Base-by-base conservation (phyloP, 2,888 invertebrate genomes). In the Drosophila recens region DNA sequence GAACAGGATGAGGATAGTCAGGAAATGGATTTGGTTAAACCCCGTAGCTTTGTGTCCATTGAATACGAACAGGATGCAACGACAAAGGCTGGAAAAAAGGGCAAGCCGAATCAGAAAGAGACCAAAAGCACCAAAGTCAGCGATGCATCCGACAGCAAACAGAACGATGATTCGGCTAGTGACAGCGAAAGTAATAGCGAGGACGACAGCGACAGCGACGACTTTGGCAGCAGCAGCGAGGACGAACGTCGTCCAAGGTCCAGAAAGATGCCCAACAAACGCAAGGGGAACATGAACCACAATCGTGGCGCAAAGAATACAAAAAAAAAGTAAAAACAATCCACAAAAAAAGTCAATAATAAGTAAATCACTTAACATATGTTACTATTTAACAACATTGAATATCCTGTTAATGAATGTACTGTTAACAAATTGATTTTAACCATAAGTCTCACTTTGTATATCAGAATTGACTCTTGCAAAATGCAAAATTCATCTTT, bases 1-100 rank as follows among this genome's bases (percentile, higher is more conserved):
- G 48, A 36, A 58, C 48, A 27, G 13, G 27, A 0, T 54, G 71
- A 15, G 17, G 30, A 38, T 27, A 40, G n/a, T 27, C 15, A 38
- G 9, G 34, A 57, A 6, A 34, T 53, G 36, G 56, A 40, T 40
- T 51, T 42, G 9, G 9, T 61, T n/a, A 72, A 64, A 15, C 70
- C 82, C 11, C 75, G 84, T 0, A 90, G 90, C 9, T 79, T 89
- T 30, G 92, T 92, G 13, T 89, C 90, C 4, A 90, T 91, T 57
- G 92, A 92, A 70, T 90, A 90, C 43, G 90, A 90, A 1, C 59
- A 75, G 10, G 72, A 73, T n/a, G 61, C 38, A 9, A 13, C n/a
- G n/a, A 38, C 13, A 38, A 63, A 63, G 8, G 30, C 38, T 13
- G 49, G 11, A 1, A 38, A 38, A 2, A 15, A 54, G 4, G 17